Percentiles rank a stretch among this genome's conserved stretches.
Evolutionary conservation across 2,888 invertebrate genomes (phyloP).

Genomic region (Orgyia antiqua): DNA sequence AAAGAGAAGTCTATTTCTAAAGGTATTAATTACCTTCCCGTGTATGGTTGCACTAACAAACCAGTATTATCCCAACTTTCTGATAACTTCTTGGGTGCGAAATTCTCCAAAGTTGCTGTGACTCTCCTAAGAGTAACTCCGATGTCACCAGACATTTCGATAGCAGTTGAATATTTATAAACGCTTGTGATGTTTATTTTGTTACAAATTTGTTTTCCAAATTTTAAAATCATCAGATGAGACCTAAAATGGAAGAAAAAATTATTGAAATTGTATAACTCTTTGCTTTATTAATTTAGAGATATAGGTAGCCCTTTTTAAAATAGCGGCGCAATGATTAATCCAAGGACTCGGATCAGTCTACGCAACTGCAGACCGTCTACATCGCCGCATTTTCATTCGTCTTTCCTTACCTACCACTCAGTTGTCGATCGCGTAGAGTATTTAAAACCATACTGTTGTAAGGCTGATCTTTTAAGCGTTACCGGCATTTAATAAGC

Average conservation of each 20-base stretch:
- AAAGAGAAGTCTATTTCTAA: no score
- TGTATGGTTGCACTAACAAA: conserved; percentile 88
- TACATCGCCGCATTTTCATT: no score
- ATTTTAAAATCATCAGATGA: conserved; percentile 52
- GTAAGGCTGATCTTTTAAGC: no score
- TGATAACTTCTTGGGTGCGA: conserved; percentile 84
- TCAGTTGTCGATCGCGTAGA: no score
- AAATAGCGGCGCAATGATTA: no score
- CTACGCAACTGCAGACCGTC: no score
- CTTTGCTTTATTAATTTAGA: no score
- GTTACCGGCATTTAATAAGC: no score
- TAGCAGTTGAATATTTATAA: conserved; percentile 26
- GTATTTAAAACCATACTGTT: no score
- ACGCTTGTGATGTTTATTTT: conserved; percentile 28
- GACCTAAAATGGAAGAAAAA: conserved; percentile 36
- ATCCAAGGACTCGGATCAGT: no score
- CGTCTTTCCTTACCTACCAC: no score
- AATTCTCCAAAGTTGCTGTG: conserved; percentile 79
- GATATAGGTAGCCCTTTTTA: no score
- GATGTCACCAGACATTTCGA: conserved; percentile 51
- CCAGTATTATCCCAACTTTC: conserved; percentile 98
- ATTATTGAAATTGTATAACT: background rate
- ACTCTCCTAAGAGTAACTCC: conserved; percentile 73
- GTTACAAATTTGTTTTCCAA: conserved; percentile 35
- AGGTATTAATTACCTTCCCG: conserved; percentile 72